Evolutionary conservation across 2,888 invertebrate species (phyloP).

Genomic region (Norana najaformis): DNA sequence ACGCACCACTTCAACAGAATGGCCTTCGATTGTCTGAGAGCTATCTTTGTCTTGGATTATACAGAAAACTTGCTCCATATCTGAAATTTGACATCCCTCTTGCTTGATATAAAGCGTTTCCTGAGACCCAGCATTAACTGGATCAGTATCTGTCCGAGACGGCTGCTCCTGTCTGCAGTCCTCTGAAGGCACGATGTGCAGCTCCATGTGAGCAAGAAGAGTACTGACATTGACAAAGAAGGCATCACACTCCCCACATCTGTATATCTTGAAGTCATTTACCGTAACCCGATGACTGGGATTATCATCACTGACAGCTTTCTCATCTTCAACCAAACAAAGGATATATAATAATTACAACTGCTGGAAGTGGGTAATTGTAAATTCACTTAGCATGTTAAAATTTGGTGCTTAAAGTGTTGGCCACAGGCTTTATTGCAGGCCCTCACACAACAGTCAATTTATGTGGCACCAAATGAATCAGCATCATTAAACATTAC

Average conservation of each 20-base stretch:
- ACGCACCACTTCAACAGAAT: neutral
- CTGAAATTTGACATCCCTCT: neutral
- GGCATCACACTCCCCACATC: constrained; percentile 22
- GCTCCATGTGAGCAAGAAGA: neutral
- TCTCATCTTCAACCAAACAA: neutral
- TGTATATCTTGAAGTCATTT: constrained; percentile 10
- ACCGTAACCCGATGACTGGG: neutral
- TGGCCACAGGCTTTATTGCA: neutral
- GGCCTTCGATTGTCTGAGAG: neutral
- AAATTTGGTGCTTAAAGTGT: neutral
- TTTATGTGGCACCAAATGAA: too few species aligned
- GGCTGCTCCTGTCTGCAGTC: neutral
- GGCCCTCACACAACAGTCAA: neutral
- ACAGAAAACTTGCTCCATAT: neutral
- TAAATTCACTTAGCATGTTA: neutral
- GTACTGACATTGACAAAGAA: constrained; percentile 7
- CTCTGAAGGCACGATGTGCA: constrained; percentile 1
- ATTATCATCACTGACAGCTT: neutral
- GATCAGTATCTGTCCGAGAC: neutral
- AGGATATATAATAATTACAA: neutral
- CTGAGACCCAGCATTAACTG: neutral
- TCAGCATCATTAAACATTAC: too few species aligned
- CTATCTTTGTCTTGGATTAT: neutral
- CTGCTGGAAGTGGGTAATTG: neutral
- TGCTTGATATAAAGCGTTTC: neutral